Base-by-base conservation (phyloP, 2,797 vertebrate genomes). In the Sebastes aleutianus region DNA sequence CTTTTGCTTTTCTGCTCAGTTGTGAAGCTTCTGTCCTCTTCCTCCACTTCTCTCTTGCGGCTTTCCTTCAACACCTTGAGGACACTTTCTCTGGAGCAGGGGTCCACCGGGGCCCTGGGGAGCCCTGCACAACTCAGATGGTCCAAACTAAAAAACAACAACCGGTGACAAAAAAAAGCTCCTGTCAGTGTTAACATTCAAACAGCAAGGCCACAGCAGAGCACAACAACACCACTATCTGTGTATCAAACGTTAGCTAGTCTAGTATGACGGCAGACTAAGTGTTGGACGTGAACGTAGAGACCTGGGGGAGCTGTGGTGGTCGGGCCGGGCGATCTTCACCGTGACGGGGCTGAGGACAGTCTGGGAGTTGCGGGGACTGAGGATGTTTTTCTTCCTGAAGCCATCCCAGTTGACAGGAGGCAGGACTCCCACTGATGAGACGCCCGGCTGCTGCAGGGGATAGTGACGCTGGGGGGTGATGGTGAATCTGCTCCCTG, bases 61-160 rank as follows among this genome's bases (percentile, higher is more conserved):
- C 95, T 96, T 83, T 97, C 96, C 83, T 93, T 95, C 84, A 99
- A 96, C 26, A 97, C 97, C n/a, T 84, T 97, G 71, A 99, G 93
- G 36, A 99, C 97, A 0, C 96, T 97, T 85, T 99, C 98, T 86
- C 95, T 97, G 1, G 98, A 97, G 86, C 98, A 99, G 0, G 98
- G 98, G 79, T 99, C 97, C 3, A 88, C 83, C 0, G 94, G 87
- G 0, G 95, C 92, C 20, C 53, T 73, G 16, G 84, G 64, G 16
- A 90, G 75, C 8, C 76, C 86, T 0, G 89, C 61, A n/a, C 93
- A 93, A 62, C 91, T 86, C 47, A 95, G 56, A 64, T 95, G 95
- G 43, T 97, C 95, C 22, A 96, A 81, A 72, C 97, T 99, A 12
- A 61, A 61, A 76, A 74, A 9, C 27, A 76, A 32, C 13, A 50